Percentiles rank a stretch among this genome's conserved stretches.
phyloP scores from a whole-genome alignment of 2,888 invertebrate genomes.

The Nematopogon swammerdamellus region DNA sequence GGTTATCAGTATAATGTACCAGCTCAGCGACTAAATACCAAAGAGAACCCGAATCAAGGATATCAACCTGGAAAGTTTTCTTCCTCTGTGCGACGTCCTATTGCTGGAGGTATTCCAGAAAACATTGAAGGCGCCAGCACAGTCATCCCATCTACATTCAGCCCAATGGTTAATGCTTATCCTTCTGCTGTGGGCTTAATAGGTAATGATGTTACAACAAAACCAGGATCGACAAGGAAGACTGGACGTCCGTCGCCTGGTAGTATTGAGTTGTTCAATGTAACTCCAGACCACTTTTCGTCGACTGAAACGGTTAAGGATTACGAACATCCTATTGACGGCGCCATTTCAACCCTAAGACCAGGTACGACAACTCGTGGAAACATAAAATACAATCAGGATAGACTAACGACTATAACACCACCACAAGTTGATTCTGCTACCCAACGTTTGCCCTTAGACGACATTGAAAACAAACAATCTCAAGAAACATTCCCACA shows the following conservation, averaged over 20 bases:
- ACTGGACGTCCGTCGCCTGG: background rate
- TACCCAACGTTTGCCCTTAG: too few relatives aligned
- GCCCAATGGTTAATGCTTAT: background rate
- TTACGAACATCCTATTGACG: too few relatives aligned
- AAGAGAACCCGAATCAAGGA: background rate
- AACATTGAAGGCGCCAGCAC: too few relatives aligned
- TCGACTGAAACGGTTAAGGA: too few relatives aligned
- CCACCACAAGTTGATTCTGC: too few relatives aligned
- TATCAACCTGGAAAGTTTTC: background rate
- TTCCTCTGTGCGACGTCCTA: too few relatives aligned
- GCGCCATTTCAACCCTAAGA: background rate
- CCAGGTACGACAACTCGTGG: background rate
- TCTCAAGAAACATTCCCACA: too few relatives aligned
- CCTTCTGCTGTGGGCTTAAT: background rate
- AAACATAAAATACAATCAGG: background rate
- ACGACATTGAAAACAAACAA: too few relatives aligned
- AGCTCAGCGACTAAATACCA: background rate
- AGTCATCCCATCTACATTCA: too few relatives aligned
- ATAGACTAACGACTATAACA: too few relatives aligned
- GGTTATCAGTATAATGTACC: background rate
- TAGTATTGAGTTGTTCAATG: background rate
- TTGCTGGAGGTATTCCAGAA: too few relatives aligned
- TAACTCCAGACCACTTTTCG: background rate
- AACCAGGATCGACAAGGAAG: background rate
- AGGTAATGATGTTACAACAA: background rate